Percentiles rank a stretch among this genome's conserved stretches.
Evolutionary conservation across 2,113 vertebrate genomes (phyloP).

Genomic region (Urocynchramus pylzowi): DNA sequence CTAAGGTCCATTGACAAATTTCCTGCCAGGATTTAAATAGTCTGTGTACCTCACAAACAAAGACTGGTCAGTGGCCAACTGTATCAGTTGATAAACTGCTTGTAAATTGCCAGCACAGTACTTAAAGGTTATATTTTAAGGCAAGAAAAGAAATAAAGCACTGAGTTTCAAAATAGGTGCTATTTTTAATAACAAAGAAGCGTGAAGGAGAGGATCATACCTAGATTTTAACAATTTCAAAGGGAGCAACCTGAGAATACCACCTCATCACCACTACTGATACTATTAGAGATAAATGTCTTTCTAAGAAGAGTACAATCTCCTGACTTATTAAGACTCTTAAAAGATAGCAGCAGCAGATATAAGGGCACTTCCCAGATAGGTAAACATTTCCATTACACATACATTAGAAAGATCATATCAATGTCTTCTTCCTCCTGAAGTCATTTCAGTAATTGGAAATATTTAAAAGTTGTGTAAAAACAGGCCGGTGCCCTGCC

Average conservation of each 20-base stretch:
- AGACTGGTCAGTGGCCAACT: neutral
- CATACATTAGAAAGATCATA: neutral
- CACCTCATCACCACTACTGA: neutral
- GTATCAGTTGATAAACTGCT: neutral
- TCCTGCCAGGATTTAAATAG: neutral
- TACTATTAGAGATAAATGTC: neutral
- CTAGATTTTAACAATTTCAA: neutral
- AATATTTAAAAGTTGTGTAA: neutral
- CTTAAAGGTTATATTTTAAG: neutral
- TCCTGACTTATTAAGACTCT: neutral
- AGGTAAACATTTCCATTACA: neutral
- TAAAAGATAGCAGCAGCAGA: neutral
- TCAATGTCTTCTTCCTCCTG: neutral
- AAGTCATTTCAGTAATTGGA: neutral
- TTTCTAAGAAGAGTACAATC: neutral
- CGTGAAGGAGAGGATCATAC: neutral
- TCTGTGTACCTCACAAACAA: neutral
- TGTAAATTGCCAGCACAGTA: neutral
- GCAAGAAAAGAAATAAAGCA: neutral
- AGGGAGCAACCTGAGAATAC: neutral
- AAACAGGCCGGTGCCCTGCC: neutral
- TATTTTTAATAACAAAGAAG: neutral
- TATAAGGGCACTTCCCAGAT: neutral
- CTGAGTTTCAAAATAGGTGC: neutral
- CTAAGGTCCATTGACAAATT: neutral